Conservation (phyloP, 1,140 invertebrate genomes). For the Drosophila trapezifrons region DNA sequence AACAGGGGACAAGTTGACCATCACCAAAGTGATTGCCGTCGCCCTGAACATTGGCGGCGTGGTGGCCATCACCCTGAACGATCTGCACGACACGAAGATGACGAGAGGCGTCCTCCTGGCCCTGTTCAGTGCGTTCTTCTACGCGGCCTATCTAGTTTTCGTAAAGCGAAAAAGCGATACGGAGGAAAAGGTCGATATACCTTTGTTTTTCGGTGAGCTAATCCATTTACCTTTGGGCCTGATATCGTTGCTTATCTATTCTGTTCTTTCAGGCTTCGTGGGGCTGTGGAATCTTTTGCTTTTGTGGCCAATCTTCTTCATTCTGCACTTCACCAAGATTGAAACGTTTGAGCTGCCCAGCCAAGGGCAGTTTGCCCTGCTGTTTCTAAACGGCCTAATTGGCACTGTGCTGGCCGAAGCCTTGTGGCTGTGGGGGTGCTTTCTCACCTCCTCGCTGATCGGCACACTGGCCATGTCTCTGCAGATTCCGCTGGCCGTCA, state of each 20-base stretch:
- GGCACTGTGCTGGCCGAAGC: conserved; percentile 94
- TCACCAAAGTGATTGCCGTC: conserved; percentile 92
- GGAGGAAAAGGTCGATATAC: conserved; percentile 94
- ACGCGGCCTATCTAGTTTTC: conserved; percentile 93
- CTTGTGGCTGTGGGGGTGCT: conserved; percentile 95
- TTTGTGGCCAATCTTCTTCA: conserved; percentile 94
- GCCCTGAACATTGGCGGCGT: conserved; percentile 91
- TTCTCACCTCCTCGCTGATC: conserved; percentile 94
- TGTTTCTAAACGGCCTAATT: conserved; percentile 93
- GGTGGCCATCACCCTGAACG: conserved; percentile 90
- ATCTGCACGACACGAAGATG: conserved; percentile 87
- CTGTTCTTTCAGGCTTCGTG: conserved; percentile 89
- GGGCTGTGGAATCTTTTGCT: conserved; percentile 92
- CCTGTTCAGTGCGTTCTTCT: conserved; percentile 92
- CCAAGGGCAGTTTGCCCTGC: conserved; percentile 90
- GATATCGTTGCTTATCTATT: conserved; percentile 5
- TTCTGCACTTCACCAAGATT: conserved; percentile 90
- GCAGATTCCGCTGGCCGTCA: conserved; percentile 93
- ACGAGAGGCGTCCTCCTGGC: conserved; percentile 91
- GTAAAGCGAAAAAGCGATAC: conserved; percentile 91
- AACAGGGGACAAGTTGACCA: conserved; percentile 90
- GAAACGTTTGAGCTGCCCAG: conserved; percentile 94
- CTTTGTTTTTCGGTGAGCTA: conserved; percentile 93
- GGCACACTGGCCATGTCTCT: conserved; percentile 92
- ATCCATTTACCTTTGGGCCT: background rate